phyloP scores from a whole-genome alignment of 2,797 vertebrate species.

The Halcyon smyrnensis region DNA sequence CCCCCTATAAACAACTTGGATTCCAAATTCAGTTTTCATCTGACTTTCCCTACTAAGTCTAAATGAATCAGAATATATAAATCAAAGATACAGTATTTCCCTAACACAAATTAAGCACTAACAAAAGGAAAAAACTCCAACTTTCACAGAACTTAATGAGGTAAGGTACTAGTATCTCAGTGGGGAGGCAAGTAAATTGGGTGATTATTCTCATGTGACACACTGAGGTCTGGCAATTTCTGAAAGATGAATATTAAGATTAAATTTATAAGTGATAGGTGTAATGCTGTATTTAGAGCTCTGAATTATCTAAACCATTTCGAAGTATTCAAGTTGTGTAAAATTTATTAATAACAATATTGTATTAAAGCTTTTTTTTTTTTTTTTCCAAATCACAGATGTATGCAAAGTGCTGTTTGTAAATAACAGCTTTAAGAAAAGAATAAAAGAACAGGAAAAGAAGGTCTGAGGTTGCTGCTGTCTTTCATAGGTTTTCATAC shows the following conservation, averaged over 20 bases:
- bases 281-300: neutral
- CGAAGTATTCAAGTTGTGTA: neutral
- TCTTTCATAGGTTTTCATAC: neutral
- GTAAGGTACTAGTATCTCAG: neutral
- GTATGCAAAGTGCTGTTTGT: neutral
- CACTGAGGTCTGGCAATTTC: neutral
- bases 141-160: neutral
- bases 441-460: neutral
- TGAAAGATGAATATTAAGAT: neutral
- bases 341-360: neutral
- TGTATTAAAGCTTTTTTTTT: neutral
- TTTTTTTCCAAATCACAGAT: neutral
- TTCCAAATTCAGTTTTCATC: neutral
- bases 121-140: neutral
- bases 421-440: neutral
- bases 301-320: slow-evolving; percentile 2
- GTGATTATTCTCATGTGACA: neutral
- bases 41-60: neutral
- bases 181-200: slow-evolving; percentile 1
- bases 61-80: neutral
- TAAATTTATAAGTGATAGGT: neutral
- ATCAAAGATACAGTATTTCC: neutral
- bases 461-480: neutral
- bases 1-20: neutral
- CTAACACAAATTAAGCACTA: neutral